Conservation (phyloP, 2,888 invertebrate genomes). For the Argyresthia goedartella region DNA sequence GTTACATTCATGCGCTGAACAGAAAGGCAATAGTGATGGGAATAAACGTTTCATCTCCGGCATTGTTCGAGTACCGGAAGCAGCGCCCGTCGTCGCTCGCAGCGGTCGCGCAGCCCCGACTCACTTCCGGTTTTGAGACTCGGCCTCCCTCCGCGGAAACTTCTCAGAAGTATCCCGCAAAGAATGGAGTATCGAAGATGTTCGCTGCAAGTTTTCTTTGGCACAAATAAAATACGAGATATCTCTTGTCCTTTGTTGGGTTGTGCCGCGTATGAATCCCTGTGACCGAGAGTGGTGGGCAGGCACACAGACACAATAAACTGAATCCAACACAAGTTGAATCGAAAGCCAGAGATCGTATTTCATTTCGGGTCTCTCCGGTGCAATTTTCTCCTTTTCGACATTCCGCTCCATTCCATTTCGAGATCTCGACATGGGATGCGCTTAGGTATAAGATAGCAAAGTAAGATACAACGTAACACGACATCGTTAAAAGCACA, state of each 20-base stretch:
- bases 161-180: slow-evolving; percentile 54
- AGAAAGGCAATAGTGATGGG: slow-evolving; percentile 3
- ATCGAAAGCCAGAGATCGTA: too few species aligned
- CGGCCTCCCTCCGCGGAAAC: slow-evolving; percentile 31
- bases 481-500: not conserved
- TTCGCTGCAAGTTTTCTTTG: slow-evolving; percentile 43
- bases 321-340: too few species aligned
- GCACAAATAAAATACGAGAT: slow-evolving; percentile 36
- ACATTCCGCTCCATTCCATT: too few species aligned
- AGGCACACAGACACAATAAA: too few species aligned
- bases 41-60: slow-evolving; percentile 37
- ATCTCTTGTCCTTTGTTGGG: too few species aligned
- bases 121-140: slow-evolving; percentile 29
- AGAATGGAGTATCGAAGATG: slow-evolving; percentile 62
- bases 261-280: too few species aligned
- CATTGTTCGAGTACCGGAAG: slow-evolving; percentile 12
- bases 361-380: too few species aligned
- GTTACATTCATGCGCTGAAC: not conserved
- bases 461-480: too few species aligned
- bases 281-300: too few species aligned
- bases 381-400: too few species aligned
- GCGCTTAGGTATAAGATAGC: too few species aligned
- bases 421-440: too few species aligned
- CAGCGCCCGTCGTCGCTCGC: slow-evolving; percentile 8
- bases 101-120: slow-evolving; percentile 15